A percentile compares a stretch with the other conserved stretches of the same genome.
These are phyloP conservation scores for crab-eating macaque (Macaca fascicularis) DNA, from an alignment of 2,113 vertebrate species.

Conservation along the genomic window T2T-MFA8v1.1 NC_088377.1:44570501-44571000, in stretches of 20 bases:
- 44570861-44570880: not conserved
- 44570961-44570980: not conserved
- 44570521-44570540: not conserved
- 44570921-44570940: not conserved
- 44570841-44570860: not conserved
- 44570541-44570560: not conserved
- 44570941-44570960: not conserved
- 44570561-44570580: not conserved
- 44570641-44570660: not conserved
- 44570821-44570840: not conserved
- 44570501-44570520: not conserved
- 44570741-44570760: not conserved
- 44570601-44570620: not conserved
- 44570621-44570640: not conserved
- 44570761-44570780: not conserved
- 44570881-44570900: not conserved
- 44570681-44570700: not conserved
- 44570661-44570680: not conserved
- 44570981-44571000: not conserved
- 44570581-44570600: not conserved
- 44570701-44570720: not conserved
- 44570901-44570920: not conserved
- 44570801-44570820: not conserved
- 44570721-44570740: not conserved
- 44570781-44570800: not conserved